A percentile compares a stretch with the other conserved stretches of the same genome.
Evolutionary conservation across 2,797 vertebrate genomes (phyloP).

Genomic region (Melanotaenia maccullochi): DNA sequence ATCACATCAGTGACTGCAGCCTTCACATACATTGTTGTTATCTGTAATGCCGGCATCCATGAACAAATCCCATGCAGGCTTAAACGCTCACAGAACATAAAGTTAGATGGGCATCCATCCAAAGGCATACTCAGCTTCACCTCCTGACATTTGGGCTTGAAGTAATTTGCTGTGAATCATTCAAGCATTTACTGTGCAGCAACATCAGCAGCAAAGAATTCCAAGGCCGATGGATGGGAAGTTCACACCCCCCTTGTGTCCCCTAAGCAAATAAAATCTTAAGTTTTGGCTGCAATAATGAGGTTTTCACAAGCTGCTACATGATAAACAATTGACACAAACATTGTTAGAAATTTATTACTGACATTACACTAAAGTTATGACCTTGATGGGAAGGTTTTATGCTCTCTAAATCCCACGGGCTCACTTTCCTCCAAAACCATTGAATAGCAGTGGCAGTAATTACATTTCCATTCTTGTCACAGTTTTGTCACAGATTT

Average conservation of each 20-base stretch:
- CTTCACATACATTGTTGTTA: constrained; percentile 33
- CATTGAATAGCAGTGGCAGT: constrained; percentile 22
- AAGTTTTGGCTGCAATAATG: constrained; percentile 34
- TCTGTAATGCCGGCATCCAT: constrained; percentile 37
- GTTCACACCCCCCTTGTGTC: constrained; percentile 33
- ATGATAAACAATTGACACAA: constrained; percentile 29
- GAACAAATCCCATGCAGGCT: constrained; percentile 53
- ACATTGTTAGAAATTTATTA: neutral
- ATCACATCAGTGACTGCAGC: constrained; percentile 35
- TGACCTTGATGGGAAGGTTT: constrained; percentile 25
- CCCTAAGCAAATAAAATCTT: constrained; percentile 43
- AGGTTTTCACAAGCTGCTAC: constrained; percentile 28
- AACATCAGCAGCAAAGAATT: constrained; percentile 62
- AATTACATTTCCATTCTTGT: constrained; percentile 42
- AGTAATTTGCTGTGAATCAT: constrained; percentile 66
- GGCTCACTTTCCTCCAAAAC: constrained; percentile 1
- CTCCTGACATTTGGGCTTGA: constrained; percentile 55
- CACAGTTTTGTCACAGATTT: neutral
- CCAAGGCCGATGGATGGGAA: constrained; percentile 44
- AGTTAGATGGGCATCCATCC: constrained; percentile 61
- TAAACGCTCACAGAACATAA: constrained; percentile 63
- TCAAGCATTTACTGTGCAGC: constrained; percentile 41
- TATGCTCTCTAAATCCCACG: neutral
- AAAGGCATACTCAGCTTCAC: constrained; percentile 56
- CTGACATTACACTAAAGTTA: constrained; percentile 16